A percentile compares a stretch with the other conserved stretches of the same genome.
These are phyloP conservation scores for Aporrectodea caliginosa DNA, from an alignment of 1,140 invertebrate species.

Conservation along the genomic window DNA sequence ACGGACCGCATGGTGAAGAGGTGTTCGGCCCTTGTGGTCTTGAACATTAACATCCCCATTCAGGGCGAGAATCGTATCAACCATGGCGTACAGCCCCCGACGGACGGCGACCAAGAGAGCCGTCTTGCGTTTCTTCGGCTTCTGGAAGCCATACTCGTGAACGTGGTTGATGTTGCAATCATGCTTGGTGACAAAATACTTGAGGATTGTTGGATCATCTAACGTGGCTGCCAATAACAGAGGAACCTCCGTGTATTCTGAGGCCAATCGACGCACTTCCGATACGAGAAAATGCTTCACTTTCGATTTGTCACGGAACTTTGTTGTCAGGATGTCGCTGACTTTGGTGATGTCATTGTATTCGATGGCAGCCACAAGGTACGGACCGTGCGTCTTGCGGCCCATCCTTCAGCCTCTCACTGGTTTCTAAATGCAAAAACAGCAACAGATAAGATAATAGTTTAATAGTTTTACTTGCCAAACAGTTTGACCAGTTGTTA, in stretches of 20 bases:
- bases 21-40: constrained; percentile 30
- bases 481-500: too few species aligned
- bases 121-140: constrained; percentile 25
- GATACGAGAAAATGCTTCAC: constrained; percentile 20
- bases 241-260: constrained; percentile 27
- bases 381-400: constrained; percentile 30
- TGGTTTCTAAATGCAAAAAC: not conserved
- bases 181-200: constrained; percentile 31
- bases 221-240: constrained; percentile 29
- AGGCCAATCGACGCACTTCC: constrained; percentile 30
- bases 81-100: constrained; percentile 26
- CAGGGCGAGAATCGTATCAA: constrained; percentile 26
- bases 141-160: constrained; percentile 18
- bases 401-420: constrained; percentile 8
- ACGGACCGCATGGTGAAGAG: constrained; percentile 31
- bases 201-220: constrained; percentile 30
- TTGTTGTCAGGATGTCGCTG: constrained; percentile 23
- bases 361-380: constrained; percentile 29
- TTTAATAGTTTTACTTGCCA: too few species aligned
- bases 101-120: constrained; percentile 23
- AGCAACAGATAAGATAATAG: not conserved
- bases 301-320: constrained; percentile 27
- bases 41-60: constrained; percentile 30
- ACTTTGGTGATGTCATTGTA: constrained; percentile 30
- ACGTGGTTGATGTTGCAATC: constrained; percentile 28